A percentile compares a stretch with the other conserved stretches of the same genome.
These are phyloP conservation scores for Trissoscelio sp. DNA, from an alignment of 2,888 invertebrate species.

Conservation along the genomic window DNA sequence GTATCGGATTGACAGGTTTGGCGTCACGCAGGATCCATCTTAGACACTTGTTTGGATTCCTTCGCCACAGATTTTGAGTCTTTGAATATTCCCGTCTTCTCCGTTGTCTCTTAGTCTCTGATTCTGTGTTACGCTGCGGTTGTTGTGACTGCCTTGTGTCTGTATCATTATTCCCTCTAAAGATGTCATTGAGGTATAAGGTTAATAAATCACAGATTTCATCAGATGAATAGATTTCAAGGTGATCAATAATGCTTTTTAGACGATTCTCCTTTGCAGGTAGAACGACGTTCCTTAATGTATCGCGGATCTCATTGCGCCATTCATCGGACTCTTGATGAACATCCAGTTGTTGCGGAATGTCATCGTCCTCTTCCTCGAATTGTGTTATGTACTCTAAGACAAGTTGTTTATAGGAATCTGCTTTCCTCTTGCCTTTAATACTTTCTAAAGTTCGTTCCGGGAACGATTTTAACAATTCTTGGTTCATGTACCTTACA, in stretches of 20 bases:
- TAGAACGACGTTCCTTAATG: no score
- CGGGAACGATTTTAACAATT: neutral
- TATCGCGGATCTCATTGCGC: neutral
- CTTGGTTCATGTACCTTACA: slow-evolving; percentile 8
- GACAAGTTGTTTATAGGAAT: neutral
- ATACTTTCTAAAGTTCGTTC: slow-evolving; percentile 22
- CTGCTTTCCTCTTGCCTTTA: slow-evolving; percentile 21
- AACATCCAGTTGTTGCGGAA: neutral
- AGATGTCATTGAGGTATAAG: neutral
- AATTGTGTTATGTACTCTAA: neutral
- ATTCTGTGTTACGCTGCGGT: neutral
- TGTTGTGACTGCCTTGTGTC: neutral
- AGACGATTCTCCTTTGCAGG: no score
- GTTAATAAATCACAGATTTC: no score
- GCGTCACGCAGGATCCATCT: slow-evolving; percentile 42
- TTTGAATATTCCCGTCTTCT: slow-evolving; percentile 21
- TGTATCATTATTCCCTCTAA: neutral
- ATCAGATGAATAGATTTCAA: no score
- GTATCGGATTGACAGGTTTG: neutral
- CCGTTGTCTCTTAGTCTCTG: neutral
- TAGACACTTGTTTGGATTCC: slow-evolving; percentile 59
- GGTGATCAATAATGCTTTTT: no score
- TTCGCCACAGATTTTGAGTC: slow-evolving; percentile 53
- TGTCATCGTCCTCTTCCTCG: neutral
- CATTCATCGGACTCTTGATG: neutral